Conservation (phyloP, 2,888 invertebrate species). For the Xestia ashworthii region DNA sequence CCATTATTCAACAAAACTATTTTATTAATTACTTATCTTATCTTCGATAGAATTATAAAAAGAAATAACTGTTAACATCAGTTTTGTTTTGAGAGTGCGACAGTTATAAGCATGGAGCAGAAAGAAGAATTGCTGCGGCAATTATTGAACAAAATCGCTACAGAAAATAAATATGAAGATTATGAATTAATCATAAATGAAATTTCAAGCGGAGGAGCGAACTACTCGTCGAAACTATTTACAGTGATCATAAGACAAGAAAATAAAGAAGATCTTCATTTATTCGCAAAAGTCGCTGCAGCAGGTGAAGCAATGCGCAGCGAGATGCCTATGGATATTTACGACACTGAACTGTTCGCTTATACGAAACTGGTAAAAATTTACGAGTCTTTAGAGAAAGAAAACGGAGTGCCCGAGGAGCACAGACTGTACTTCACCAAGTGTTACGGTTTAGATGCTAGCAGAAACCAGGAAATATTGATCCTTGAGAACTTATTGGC, state of each 20-base stretch:
- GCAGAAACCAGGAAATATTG: conserved; percentile 45
- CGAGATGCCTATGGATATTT: conserved; percentile 4
- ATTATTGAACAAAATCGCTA: conserved; percentile 44
- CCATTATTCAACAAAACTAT: neutral
- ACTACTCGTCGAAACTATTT: conserved; percentile 54
- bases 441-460: conserved; percentile 48
- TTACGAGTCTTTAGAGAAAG: conserved; percentile 46
- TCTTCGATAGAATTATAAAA: neutral
- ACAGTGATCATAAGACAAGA: conserved; percentile 29
- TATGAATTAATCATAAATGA: conserved; percentile 38
- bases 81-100: neutral
- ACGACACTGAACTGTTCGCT: conserved; percentile 43
- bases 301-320: conserved; percentile 35
- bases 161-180: conserved; percentile 32
- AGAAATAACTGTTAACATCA: neutral
- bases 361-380: conserved; percentile 43
- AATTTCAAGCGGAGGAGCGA: conserved; percentile 52
- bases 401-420: conserved; percentile 42
- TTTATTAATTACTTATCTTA: neutral
- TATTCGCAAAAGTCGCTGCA: conserved; percentile 54
- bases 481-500: conserved; percentile 56
- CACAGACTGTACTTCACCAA: conserved; percentile 53
- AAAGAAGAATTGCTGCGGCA: conserved; percentile 8
- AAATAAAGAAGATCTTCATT: conserved; percentile 36
- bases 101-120: conserved; percentile 32